Evolutionary conservation across 2,888 invertebrate species (phyloP).

Genomic region (Polydrusus cervinus): DNA sequence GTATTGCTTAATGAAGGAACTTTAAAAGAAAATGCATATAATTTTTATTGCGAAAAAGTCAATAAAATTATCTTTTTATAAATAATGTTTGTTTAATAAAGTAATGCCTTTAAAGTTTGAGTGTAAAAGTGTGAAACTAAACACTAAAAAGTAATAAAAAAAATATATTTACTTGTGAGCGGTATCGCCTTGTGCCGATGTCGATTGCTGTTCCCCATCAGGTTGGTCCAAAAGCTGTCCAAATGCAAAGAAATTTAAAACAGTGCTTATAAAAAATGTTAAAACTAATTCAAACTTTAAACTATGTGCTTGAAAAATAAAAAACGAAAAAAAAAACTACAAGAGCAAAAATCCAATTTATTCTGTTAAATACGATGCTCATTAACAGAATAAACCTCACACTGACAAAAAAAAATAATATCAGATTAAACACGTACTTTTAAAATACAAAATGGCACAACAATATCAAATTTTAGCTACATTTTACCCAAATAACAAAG

Average conservation of each 20-base stretch:
- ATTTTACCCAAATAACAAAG: constrained; percentile 31
- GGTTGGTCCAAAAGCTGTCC: constrained; percentile 82
- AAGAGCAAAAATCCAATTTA: constrained; percentile 39
- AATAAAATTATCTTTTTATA: too few species aligned
- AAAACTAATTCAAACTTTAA: constrained; percentile 58
- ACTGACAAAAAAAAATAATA: constrained; percentile 24
- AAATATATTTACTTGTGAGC: constrained; percentile 77
- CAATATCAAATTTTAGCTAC: constrained; percentile 44
- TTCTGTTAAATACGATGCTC: constrained; percentile 28
- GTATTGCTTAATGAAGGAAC: too few species aligned
- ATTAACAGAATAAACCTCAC: constrained; percentile 45
- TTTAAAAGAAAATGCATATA: too few species aligned
- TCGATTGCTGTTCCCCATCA: constrained; percentile 74
- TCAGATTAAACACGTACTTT: constrained; percentile 22
- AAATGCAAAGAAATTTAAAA: constrained; percentile 75
- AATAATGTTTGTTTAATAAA: too few species aligned
- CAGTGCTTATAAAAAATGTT: constrained; percentile 63
- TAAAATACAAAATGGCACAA: constrained; percentile 32
- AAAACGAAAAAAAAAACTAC: constrained; percentile 48
- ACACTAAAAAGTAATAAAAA: constrained; percentile 64
- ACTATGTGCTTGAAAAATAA: constrained; percentile 53
- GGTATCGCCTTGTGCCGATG: constrained; percentile 74
- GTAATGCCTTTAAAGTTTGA: background rate
- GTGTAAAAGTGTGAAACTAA: constrained; percentile 20
- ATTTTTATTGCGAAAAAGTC: too few species aligned